Evolutionary conservation across 2,888 invertebrate genomes (phyloP), one percentile per base, ranked within the genome.

Genomic region (Melanchra persicariae): DNA sequence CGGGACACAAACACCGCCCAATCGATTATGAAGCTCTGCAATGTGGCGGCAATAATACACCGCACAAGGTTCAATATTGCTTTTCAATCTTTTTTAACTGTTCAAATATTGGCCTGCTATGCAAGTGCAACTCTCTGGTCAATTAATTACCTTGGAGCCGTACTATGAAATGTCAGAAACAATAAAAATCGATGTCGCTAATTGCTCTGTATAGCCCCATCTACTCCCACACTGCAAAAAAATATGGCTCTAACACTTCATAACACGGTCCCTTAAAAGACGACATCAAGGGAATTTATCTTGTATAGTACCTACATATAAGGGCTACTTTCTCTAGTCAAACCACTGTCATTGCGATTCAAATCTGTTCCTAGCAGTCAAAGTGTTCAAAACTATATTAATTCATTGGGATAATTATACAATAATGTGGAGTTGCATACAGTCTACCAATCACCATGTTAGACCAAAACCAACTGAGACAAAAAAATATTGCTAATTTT

Each of bases 371-470:
- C 40, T 47, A 63, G 26, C 26, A 47, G 40, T 26, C 51, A 64
- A 66, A 51, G 1, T n/a, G 54, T n/a, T 49, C 12, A 40, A 57
- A 22, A 65, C 15, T 43, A 22, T 57, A 51, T 22, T 5, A 40
- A 52, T 51, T 59, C 9, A 64, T 64, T 67, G 43, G 37, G 43
- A 17, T 58, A n/a, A 15, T 0, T 63, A 63, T 55, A 66, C 22
- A 71, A 58, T 37, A 59, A 64, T 49, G n/a, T 51, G 49, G 54
- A 70, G 70, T 64, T 40, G 6, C 75, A 74, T 45, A 71, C 69
- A 54, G 43, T 45, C 37, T 69, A 70, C 47, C 70, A 73, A 78
- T 76, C 75, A 81, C 85, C 75, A 61, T 45, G 30, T 76, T 72
- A 83, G 71, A 82, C 71, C 64, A 64, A 68, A 67, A 49, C 4